Evolutionary conservation across 1,140 invertebrate species (phyloP), one percentile per base, ranked within the genome.

Genomic region (Scylla paramamosain): DNA sequence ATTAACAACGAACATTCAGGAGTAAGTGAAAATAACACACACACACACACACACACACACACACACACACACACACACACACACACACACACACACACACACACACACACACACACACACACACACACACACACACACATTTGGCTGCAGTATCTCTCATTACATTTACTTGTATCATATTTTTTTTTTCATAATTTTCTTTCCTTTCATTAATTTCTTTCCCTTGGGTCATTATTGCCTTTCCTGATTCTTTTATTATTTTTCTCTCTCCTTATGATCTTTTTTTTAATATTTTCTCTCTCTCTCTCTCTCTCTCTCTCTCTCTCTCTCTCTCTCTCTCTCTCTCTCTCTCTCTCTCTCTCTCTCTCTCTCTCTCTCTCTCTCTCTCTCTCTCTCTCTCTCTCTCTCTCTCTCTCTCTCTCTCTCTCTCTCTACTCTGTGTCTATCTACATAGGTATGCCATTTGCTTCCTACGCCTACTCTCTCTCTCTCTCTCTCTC

Each of bases 41-140:
- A 48, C 29, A 88, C 28, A 45, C 87, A 88, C 87, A 48, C 29
- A 77, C 87, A 45, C 20, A 88, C 32, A 88, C 46, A 32, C 87
- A n/a, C 87, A 88, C 29, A 39, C 46, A 88, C 29, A 88, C 90
- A 59, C 29, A 91, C 48, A 59, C 48, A 52, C 20, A 46, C 39
- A 29, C 48, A 91, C 90, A n/a, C 48, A 91, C 87, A 59, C 52
- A 29, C 16, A 52, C 87, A 48, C 46, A 39, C 87, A 29, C 45
- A 88, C 28, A 87, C 29, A 87, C n/a, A 87, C 83, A 86, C 83
- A 29, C 28, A 31, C 83, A 39, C 83, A 86, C 83, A 86, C 28
- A 86, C 83, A 86, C 83, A 86, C 77, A 83, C 77, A 83, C 77
- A 83, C 77, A 83, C 77, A 83, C 77, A 83, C 77, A 83, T 14